These are phyloP conservation scores for Myzus persicae DNA, from an alignment of 1,140 invertebrate genomes.

Conservation along the genomic window DNA sequence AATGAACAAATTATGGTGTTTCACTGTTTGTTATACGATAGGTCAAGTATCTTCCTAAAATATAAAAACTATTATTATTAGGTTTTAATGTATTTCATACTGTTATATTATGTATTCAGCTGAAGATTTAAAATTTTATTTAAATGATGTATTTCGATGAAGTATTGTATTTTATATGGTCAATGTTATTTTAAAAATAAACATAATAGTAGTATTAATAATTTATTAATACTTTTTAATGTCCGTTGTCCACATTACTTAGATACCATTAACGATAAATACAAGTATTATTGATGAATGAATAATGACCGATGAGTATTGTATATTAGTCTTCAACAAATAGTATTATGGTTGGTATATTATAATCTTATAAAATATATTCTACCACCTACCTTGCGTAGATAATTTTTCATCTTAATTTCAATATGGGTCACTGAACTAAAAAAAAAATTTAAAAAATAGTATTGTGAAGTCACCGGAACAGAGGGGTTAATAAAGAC, in stretches of 20 bases:
- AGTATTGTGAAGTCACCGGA: conserved; percentile 22
- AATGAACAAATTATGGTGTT: not conserved
- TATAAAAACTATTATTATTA: not conserved
- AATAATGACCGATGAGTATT: not conserved
- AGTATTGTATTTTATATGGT: not conserved
- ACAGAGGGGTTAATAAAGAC: conserved; percentile 8
- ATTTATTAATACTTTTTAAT: not conserved
- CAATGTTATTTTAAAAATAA: not conserved
- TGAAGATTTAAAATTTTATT: too few species aligned
- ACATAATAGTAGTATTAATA: not conserved
- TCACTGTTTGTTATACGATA: not conserved
- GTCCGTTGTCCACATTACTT: not conserved
- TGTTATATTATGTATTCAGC: too few species aligned
- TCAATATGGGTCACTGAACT: not conserved
- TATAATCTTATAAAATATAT: not conserved
- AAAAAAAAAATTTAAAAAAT: not conserved
- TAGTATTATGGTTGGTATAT: not conserved
- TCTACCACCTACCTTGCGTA: conserved; percentile 30
- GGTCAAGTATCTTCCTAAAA: too few species aligned
- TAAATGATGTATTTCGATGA: not conserved
- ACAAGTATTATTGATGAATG: not conserved
- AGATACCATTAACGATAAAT: not conserved
- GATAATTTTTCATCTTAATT: conserved; percentile 25
- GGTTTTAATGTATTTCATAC: too few species aligned
- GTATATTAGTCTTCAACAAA: not conserved